Conservation (phyloP, 2,797 vertebrate species). For the Sparidentex hasta region DNA sequence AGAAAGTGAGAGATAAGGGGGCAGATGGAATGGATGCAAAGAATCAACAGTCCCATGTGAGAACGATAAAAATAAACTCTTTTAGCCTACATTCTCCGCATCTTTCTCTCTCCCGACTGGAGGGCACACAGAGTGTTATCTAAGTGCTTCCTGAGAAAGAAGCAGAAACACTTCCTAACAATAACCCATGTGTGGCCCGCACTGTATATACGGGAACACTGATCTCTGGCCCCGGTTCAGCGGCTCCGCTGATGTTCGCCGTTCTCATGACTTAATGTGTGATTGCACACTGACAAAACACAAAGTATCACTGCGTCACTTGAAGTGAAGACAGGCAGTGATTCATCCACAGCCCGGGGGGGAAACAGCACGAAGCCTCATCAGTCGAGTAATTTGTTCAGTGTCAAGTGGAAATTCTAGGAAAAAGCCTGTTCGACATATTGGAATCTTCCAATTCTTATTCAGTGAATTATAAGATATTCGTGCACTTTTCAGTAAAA, state of each 20-base stretch:
- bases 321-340: conserved; percentile 33
- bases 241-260: conserved; percentile 22
- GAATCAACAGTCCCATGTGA: conserved; percentile 87
- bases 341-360: conserved; percentile 39
- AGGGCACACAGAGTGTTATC: conserved; percentile 72
- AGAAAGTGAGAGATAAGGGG: conserved; percentile 41
- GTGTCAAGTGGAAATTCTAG: conserved; percentile 19
- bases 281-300: conserved; percentile 57
- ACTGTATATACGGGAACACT: conserved; percentile 32
- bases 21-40: conserved; percentile 82
- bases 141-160: conserved; percentile 74
- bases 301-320: conserved; percentile 23
- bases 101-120: conserved; percentile 65
- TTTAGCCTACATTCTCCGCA: conserved; percentile 85
- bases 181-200: conserved; percentile 55
- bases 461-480: no score
- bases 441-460: no score
- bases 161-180: conserved; percentile 60
- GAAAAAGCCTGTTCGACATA: no score
- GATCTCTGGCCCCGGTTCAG: conserved; percentile 34
- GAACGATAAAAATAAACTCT: conserved; percentile 88
- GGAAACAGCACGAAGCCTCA: conserved; percentile 21
- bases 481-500: no score
- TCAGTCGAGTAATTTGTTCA: conserved; percentile 49
- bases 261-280: conserved; percentile 34